phyloP scores from a whole-genome alignment of 2,888 invertebrate species.

The Gymnocheta viridis region DNA sequence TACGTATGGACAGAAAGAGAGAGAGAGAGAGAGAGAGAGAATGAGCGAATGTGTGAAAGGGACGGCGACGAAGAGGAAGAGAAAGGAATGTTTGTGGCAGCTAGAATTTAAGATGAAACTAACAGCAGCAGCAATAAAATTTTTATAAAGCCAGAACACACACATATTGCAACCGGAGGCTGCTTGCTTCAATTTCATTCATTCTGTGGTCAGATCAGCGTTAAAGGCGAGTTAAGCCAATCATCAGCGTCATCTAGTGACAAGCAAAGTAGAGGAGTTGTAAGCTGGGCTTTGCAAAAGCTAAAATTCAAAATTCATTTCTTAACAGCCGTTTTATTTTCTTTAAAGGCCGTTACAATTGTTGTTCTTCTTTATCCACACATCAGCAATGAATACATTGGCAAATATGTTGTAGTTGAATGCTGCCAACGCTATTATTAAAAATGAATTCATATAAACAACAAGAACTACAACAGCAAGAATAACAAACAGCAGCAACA shows the following conservation, averaged over 20 bases:
- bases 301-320: constrained; percentile 50
- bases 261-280: constrained; percentile 7
- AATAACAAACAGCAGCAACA: constrained; percentile 2
- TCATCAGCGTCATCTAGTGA: constrained; percentile 63
- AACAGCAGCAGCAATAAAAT: neutral
- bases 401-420: constrained; percentile 47
- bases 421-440: constrained; percentile 67
- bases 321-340: constrained; percentile 31
- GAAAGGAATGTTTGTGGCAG: constrained; percentile 22
- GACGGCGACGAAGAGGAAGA: too few relatives aligned
- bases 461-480: constrained; percentile 16
- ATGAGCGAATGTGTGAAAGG: too few relatives aligned
- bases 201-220: constrained; percentile 49
- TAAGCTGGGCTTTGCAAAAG: neutral
- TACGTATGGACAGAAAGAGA: neutral
- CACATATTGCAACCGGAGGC: constrained; percentile 66
- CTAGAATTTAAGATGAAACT: constrained; percentile 16
- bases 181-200: constrained; percentile 56
- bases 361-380: constrained; percentile 40
- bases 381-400: constrained; percentile 61
- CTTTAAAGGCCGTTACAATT: constrained; percentile 56
- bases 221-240: constrained; percentile 60
- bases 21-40: neutral
- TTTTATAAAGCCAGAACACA: constrained; percentile 59
- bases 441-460: constrained; percentile 55